Base-by-base conservation (phyloP, 2,797 vertebrate genomes). In the Monodelphis domestica region DNA sequence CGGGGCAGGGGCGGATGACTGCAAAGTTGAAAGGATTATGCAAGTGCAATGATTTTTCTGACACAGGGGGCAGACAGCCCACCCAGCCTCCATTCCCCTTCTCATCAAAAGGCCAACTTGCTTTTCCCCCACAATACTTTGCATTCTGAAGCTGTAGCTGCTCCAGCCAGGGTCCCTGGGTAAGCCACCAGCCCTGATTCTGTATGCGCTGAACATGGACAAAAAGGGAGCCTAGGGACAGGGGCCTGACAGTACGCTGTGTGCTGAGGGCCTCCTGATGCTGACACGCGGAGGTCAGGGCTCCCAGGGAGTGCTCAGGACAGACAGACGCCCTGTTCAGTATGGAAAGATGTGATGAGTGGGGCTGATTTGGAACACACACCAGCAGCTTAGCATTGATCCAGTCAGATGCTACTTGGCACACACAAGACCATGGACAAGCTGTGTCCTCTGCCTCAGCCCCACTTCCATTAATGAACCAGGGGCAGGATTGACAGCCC, bases 11-110 rank as follows among this genome's bases (percentile, higher is more conserved):
- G 50, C 51, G 92, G 84, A 96, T 2, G 0, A 57, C 89, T 95
- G 54, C 57, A 93, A 97, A 98, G 94, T 96, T 97, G 89, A 96
- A 97, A 97, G 91, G 92, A 96, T 96, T 94, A 95, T 91, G 55
- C 93, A 95, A 97, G 91, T 93, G 90, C 91, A 94, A 89, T 91
- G 88, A 96, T 90, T 94, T 95, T 7, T 78, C 45, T 95, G 91
- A 97, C 89, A 95, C 4, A 59, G 21, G 91, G 91, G 54, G 63
- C 96, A 96, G 50, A 38, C 94, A 78, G 88, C 93, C 45, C 88
- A 95, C 87, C 91, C 93, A 54, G 63, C 26, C 54, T 94, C 94
- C 50, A 54, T 93, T 96, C 95, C 94, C 91, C 91, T 92, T 95
- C 92, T 96, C 94, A 97, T 95, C 95, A 91, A 94, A 98, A 97